Conservation (phyloP, 2,888 invertebrate genomes). For the Harmothoe impar region DNA sequence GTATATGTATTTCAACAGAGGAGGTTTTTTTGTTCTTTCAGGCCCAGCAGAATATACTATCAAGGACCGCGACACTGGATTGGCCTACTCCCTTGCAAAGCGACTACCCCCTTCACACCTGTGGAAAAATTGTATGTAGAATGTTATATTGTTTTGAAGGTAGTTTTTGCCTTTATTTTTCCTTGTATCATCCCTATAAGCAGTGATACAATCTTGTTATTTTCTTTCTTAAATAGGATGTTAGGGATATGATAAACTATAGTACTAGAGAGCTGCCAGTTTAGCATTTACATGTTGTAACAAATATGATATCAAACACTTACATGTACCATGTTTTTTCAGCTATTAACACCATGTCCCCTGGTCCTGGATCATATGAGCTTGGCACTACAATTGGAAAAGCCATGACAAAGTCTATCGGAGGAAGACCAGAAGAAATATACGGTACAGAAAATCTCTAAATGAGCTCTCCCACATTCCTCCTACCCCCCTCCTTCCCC, state of each 20-base stretch:
- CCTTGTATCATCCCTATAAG: too few relatives aligned
- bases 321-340: background rate
- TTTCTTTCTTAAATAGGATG: too few relatives aligned
- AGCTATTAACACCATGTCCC: slow-evolving; percentile 67
- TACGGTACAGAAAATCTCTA: background rate
- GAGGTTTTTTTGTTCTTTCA: slow-evolving; percentile 48
- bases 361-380: slow-evolving; percentile 74
- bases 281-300: too few relatives aligned
- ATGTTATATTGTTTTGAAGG: background rate
- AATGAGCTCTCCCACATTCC: too few relatives aligned
- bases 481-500: too few relatives aligned
- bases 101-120: slow-evolving; percentile 55
- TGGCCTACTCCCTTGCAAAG: slow-evolving; percentile 73
- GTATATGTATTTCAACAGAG: too few relatives aligned
- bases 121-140: slow-evolving; percentile 53
- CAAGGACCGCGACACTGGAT: slow-evolving; percentile 67
- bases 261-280: too few relatives aligned
- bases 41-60: slow-evolving; percentile 74
- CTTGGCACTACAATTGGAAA: slow-evolving; percentile 75
- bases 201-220: too few relatives aligned
- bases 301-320: too few relatives aligned
- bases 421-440: slow-evolving; percentile 66
- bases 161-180: too few relatives aligned
- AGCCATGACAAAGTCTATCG: slow-evolving; percentile 73
- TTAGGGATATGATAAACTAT: too few relatives aligned